Conservation (phyloP, 2,888 invertebrate species). For the Rutpela maculata region DNA sequence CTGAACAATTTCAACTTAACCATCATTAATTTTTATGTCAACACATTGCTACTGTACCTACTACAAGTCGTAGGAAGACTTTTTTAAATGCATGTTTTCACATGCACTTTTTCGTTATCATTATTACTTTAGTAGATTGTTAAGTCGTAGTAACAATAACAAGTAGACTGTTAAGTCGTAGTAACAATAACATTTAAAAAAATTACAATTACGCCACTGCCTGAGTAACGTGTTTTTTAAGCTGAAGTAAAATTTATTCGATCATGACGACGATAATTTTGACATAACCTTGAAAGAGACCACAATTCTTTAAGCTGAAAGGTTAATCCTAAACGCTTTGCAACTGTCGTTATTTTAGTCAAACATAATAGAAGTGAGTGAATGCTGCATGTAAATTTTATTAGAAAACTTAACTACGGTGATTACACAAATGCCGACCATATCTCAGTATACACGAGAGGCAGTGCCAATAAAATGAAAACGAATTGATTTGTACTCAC, state of each 20-base stretch:
- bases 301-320: constrained; percentile 32
- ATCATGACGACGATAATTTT: constrained; percentile 28
- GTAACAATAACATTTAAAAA: too few relatives aligned
- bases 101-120: too few relatives aligned
- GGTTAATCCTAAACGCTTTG: constrained; percentile 20
- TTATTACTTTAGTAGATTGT: too few relatives aligned
- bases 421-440: not conserved
- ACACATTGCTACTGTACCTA: too few relatives aligned
- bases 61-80: too few relatives aligned
- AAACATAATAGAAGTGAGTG: constrained; percentile 18
- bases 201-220: constrained; percentile 9
- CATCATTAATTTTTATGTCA: too few relatives aligned
- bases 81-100: too few relatives aligned
- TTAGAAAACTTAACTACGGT: constrained; percentile 17
- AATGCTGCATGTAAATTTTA: constrained; percentile 32
- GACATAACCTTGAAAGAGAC: constrained; percentile 31
- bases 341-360: constrained; percentile 9
- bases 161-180: too few relatives aligned
- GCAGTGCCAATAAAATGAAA: constrained; percentile 3
- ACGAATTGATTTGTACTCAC: constrained; percentile 3
- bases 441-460: not conserved
- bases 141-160: too few relatives aligned
- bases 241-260: not conserved
- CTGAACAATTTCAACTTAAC: too few relatives aligned
- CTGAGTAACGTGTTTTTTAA: not conserved